Conservation (phyloP, 2,888 invertebrate genomes). For the Drosophila gaucha region DNA sequence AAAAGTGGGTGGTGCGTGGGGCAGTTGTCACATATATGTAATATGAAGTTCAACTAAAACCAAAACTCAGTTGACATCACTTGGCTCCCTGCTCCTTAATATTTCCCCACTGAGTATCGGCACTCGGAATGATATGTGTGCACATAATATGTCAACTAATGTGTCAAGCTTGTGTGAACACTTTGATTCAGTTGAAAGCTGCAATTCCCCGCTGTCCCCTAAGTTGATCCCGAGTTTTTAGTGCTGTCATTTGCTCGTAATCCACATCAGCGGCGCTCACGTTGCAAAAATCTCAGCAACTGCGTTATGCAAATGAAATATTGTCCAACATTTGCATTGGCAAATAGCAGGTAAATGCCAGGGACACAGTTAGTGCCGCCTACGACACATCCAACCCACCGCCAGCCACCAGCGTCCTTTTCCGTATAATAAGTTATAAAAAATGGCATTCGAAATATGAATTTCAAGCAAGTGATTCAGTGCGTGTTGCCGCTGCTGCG, state of each 20-base stretch:
- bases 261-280: slow-evolving; percentile 12
- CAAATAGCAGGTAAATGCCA: slow-evolving; percentile 55
- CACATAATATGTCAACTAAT: slow-evolving; percentile 17
- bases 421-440: slow-evolving; percentile 36
- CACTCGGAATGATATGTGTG: slow-evolving; percentile 11
- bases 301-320: slow-evolving; percentile 67
- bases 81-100: neutral
- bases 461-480: slow-evolving; percentile 38
- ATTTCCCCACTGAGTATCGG: neutral
- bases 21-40: neutral
- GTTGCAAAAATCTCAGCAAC: slow-evolving; percentile 40
- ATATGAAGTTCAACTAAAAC: slow-evolving; percentile 2
- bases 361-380: slow-evolving; percentile 6
- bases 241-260: slow-evolving; percentile 25
- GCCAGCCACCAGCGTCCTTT: neutral
- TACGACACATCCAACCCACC: neutral
- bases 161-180: slow-evolving; percentile 10
- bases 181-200: slow-evolving; percentile 5
- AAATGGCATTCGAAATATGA: slow-evolving; percentile 53
- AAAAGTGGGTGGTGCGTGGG: slow-evolving; percentile 44
- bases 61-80: slow-evolving; percentile 1
- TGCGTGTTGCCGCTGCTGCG: slow-evolving; percentile 13
- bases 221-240: slow-evolving; percentile 3
- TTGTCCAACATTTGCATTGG: slow-evolving; percentile 52
- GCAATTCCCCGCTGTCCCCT: neutral